These are phyloP conservation scores for Ancistrus triradiatus DNA, from an alignment of 2,113 vertebrate genomes.

Conservation along the genomic window DNA sequence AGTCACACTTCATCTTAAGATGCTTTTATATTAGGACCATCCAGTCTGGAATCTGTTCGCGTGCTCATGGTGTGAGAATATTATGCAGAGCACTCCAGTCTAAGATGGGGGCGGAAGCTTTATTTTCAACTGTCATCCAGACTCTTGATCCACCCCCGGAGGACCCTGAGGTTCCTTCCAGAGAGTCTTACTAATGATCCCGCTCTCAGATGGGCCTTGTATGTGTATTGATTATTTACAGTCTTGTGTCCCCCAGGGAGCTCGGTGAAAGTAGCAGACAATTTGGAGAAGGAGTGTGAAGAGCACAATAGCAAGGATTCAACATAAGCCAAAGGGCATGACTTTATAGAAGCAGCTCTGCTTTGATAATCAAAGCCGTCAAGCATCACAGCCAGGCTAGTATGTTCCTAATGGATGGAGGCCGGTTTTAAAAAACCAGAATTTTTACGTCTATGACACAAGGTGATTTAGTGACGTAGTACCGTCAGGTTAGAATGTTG, in stretches of 20 bases:
- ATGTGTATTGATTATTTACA: conserved; percentile 60
- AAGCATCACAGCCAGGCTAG: background rate
- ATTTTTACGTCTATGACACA: conserved; percentile 20
- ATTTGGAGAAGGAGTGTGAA: conserved; percentile 38
- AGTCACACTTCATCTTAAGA: conserved; percentile 19
- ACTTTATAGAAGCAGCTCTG: conserved; percentile 10
- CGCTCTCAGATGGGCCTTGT: conserved; percentile 19
- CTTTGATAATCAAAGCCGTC: conserved; percentile 15
- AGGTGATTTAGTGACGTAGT: too few relatives aligned
- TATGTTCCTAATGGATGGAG: background rate
- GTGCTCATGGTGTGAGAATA: conserved; percentile 1
- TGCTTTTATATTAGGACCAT: conserved; percentile 24
- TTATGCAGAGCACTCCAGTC: background rate
- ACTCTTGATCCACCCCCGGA: conserved; percentile 61
- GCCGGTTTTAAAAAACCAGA: too few relatives aligned
- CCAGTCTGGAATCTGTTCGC: conserved; percentile 23
- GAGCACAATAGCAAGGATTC: background rate
- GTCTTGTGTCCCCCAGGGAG: conserved; percentile 26
- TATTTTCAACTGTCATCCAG: conserved; percentile 76
- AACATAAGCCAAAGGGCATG: conserved; percentile 8
- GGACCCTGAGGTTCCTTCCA: conserved; percentile 40
- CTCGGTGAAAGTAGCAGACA: conserved; percentile 9
- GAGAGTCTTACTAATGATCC: conserved; percentile 55
- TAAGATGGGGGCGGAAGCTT: conserved; percentile 52
- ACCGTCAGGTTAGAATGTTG: conserved; percentile 7